Evolutionary conservation across 1,140 invertebrate genomes (phyloP).

Genomic region (Tetramorium parvispinum): DNA sequence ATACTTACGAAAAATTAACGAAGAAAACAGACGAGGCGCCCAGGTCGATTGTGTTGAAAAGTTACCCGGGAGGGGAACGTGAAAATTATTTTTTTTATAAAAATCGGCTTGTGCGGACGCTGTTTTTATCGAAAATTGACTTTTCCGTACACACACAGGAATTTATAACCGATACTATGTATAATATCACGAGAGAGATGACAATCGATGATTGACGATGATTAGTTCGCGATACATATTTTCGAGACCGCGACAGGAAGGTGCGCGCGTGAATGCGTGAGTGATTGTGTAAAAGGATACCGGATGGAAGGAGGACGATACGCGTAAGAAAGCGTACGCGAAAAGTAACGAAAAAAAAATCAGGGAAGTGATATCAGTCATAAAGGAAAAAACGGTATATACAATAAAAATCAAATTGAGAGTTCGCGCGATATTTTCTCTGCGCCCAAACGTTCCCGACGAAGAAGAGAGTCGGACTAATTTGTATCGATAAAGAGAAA

Average conservation of each 20-base stretch:
- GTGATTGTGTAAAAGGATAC: constrained; percentile 76
- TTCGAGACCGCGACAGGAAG: constrained; percentile 67
- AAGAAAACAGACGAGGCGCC: background rate
- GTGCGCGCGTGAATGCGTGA: constrained; percentile 79
- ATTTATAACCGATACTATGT: background rate
- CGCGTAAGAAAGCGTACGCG: constrained; percentile 55
- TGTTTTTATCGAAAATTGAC: constrained; percentile 12
- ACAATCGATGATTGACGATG: background rate
- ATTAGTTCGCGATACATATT: background rate
- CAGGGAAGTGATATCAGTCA: constrained; percentile 17
- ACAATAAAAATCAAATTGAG: background rate
- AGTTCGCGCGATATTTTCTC: constrained; percentile 36
- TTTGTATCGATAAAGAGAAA: constrained; percentile 9
- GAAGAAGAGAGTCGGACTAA: constrained; percentile 23
- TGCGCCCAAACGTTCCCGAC: constrained; percentile 24
- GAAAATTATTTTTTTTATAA: background rate
- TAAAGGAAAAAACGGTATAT: background rate
- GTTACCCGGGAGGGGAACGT: background rate
- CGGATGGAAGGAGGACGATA: constrained; percentile 67
- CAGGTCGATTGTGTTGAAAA: background rate
- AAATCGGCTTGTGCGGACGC: background rate
- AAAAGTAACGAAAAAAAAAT: constrained; percentile 3
- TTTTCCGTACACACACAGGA: background rate
- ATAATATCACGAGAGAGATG: background rate
- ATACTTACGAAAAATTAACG: background rate